Percentiles rank a stretch among this genome's conserved stretches.
These are phyloP conservation scores for Myrmecophaga tridactyla DNA, from an alignment of 2,113 vertebrate genomes.

Conservation along the genomic window DNA sequence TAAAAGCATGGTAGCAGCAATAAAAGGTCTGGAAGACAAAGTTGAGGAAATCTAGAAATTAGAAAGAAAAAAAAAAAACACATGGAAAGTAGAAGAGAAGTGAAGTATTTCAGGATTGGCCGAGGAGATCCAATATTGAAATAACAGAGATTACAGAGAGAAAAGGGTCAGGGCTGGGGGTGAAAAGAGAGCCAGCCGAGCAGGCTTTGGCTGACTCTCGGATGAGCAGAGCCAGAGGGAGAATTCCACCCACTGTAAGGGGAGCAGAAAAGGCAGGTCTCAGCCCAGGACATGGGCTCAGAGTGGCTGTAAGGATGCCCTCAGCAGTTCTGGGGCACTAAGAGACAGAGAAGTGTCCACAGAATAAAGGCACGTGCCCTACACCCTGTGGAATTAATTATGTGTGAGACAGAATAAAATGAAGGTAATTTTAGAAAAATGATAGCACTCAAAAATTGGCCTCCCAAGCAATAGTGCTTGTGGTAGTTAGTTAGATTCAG, in stretches of 20 bases:
- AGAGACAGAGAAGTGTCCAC: no score
- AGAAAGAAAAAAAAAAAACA: background rate
- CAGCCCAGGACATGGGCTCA: background rate
- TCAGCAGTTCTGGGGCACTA: no score
- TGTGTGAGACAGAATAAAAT: no score
- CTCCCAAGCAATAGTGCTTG: no score
- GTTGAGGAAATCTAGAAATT: background rate
- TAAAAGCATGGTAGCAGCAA: background rate
- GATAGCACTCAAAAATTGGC: background rate
- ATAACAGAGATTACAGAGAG: background rate
- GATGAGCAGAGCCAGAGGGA: no score
- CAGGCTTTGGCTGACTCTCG: background rate
- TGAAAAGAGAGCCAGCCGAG: background rate
- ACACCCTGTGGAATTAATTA: background rate
- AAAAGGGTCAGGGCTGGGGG: background rate
- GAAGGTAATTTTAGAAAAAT: background rate
- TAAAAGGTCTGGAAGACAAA: background rate
- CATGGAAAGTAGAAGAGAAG: background rate
- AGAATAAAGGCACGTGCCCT: background rate
- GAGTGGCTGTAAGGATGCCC: background rate
- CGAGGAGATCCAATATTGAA: background rate
- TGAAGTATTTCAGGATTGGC: background rate
- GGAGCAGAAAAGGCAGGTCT: background rate
- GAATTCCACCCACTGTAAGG: background rate
- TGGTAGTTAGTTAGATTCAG: no score